Evolutionary conservation across 2,113 vertebrate species (phyloP).

Genomic region (Sorex araneus): DNA sequence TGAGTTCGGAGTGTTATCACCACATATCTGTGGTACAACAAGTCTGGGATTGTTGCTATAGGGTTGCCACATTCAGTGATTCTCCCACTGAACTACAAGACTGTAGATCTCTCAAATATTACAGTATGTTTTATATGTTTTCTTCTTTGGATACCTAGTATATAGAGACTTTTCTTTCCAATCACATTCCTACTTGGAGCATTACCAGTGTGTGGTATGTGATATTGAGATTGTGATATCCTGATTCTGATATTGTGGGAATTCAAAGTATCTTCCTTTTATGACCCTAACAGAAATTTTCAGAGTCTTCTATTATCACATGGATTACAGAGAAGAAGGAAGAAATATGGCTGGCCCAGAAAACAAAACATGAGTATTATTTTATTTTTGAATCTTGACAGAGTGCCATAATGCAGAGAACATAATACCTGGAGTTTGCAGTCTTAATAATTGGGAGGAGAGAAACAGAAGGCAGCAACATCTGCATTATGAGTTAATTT

Average conservation of each 20-base stretch:
- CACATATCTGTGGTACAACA: too few species aligned
- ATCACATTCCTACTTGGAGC: neutral
- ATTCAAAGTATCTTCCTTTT: neutral
- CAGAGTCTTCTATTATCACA: neutral
- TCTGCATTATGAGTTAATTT: neutral
- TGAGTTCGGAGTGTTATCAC: neutral
- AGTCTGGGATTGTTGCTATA: accelerated
- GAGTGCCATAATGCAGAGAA: neutral
- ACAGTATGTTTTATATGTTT: neutral
- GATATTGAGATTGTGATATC: too few species aligned
- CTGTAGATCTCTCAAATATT: neutral
- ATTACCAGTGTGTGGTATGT: neutral
- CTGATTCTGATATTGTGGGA: neutral
- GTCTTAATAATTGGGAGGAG: neutral
- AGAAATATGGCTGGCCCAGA: neutral
- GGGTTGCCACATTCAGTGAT: neutral
- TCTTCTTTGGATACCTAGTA: neutral
- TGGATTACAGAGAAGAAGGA: neutral
- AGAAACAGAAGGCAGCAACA: neutral
- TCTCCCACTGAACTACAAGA: neutral
- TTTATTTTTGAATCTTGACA: neutral
- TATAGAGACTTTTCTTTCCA: neutral
- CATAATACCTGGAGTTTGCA: neutral
- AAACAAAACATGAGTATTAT: too few species aligned
- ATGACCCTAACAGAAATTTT: neutral